Evolutionary conservation across 2,797 vertebrate genomes (phyloP), one percentile per base, ranked within the genome.

Genomic region (Dermochelys coriacea): DNA sequence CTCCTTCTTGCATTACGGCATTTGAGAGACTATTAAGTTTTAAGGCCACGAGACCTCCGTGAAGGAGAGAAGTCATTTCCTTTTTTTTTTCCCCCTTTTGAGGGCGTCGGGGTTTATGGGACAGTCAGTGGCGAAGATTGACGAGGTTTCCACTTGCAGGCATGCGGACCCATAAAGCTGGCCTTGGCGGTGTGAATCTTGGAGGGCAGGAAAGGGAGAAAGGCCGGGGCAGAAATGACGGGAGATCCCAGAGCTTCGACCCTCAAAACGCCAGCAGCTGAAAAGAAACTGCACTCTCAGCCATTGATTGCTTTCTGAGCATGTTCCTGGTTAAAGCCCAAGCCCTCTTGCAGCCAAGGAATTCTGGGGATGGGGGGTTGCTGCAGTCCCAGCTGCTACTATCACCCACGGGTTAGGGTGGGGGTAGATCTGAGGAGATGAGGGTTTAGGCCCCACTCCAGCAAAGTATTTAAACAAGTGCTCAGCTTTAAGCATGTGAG

Each of bases 11-110:
- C 88, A 93, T 97, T 97, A 97, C 80, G 52, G 96, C 96, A 85
- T 97, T 97, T 97, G 98, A 98, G 96, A 98, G 97, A 97, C 97
- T 98, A 97, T 98, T 98, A 98, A 98, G 97, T 98, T 98, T 98
- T 98, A 98, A 98, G 98, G 98, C 97, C 97, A 93, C 41, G 16
- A 95, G 98, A 97, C 97, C 98, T 98, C 97, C 45, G 18, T 97
- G 97, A 98, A 98, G 97, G 96, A 97, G 98, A 97, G 94, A 78
- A 91, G 85, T 95, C 90, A 57, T 93, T 96, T 94, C 95, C 94
- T 83, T 96, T 94, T 88, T 87, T 34, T 61, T 79, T 87, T 50
- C 78, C 51, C 34, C 78, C 85, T 94, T 95, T 84, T 0, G 12
- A 90, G 89, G 83, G 89, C 2, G 0, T 90, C 85, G 94, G 94